Evolutionary conservation across 2,888 invertebrate species (phyloP), one percentile per base, ranked within the genome.

Genomic region (Eremobia ochroleuca): DNA sequence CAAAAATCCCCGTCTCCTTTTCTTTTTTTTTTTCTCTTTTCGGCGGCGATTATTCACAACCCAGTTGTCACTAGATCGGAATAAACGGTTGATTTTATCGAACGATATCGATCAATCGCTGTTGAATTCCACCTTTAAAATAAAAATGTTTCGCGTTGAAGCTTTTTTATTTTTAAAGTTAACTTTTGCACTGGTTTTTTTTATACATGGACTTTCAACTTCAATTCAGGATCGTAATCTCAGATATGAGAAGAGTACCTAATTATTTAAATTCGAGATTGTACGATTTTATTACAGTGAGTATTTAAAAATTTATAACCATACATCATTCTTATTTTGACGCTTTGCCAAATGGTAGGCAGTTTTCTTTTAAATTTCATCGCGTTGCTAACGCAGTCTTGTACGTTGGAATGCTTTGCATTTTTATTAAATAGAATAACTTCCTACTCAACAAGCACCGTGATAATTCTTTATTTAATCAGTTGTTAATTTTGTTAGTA

Each of bases 271-370:
- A 73, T 61, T 66, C 2, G n/a, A 59, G 13, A 37, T 58, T 43
- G 4, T 72, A 76, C 28, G 18, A 83, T 79, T 79, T 73, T 69
- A 70, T 72, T 55, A 70, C 46, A 62, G 31, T n/a, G n/a, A n/a
- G n/a, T 28, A 71, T 68, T 73, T 68, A 67, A 70, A 74, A 75
- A 72, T 65, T 75, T 28, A 85, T 81, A 66, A 73, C n/a, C 43
- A 52, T 62, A 70, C 75, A 73, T 81, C 81, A 77, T 85, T 82
- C 37, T 49, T 77, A 68, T 81, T 87, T 85, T 88, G 88, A 90
- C 84, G 77, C 64, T 80, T 76, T 91, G 92, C 92, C 92, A 92
- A 91, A 72, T 76, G 18, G 62, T 74, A 74, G 62, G 62, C 61
- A 67, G 49, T 82, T 77, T 77, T 82, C 62, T 76, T 73, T 69